Percentiles rank a stretch among this genome's conserved stretches.
These are phyloP conservation scores for Oplegnathus fasciatus DNA, from an alignment of 2,113 vertebrate genomes.

Conservation along the genomic window DNA sequence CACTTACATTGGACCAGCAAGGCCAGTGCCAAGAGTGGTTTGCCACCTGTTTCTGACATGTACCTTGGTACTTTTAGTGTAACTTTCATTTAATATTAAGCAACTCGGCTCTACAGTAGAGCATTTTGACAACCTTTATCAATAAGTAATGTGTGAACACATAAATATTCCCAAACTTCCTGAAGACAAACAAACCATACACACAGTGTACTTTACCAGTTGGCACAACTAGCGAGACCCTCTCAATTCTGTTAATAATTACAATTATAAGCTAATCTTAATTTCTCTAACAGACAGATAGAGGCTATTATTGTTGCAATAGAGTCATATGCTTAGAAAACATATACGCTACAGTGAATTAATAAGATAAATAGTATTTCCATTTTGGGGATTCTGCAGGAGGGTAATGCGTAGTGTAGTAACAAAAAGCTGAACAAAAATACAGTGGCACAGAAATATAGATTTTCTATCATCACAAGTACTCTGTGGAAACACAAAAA, in stretches of 20 bases:
- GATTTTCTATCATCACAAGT: neutral
- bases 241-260: neutral
- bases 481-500: neutral
- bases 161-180: conserved; percentile 68
- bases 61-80: conserved; percentile 65
- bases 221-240: neutral
- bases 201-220: neutral
- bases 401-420: neutral
- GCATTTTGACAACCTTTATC: conserved; percentile 65
- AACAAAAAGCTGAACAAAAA: neutral
- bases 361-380: neutral
- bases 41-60: conserved; percentile 63
- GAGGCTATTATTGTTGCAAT: neutral
- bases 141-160: conserved; percentile 71
- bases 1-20: conserved; percentile 44
- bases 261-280: neutral
- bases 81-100: conserved; percentile 82
- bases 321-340: neutral
- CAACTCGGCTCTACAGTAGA: conserved; percentile 49
- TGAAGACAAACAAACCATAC: conserved; percentile 34
- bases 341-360: neutral
- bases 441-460: neutral
- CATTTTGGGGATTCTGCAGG: neutral
- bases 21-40: conserved; percentile 39
- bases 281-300: neutral